Evolutionary conservation across 2,888 invertebrate genomes (phyloP).

Genomic region (Eurytoma adleriae): DNA sequence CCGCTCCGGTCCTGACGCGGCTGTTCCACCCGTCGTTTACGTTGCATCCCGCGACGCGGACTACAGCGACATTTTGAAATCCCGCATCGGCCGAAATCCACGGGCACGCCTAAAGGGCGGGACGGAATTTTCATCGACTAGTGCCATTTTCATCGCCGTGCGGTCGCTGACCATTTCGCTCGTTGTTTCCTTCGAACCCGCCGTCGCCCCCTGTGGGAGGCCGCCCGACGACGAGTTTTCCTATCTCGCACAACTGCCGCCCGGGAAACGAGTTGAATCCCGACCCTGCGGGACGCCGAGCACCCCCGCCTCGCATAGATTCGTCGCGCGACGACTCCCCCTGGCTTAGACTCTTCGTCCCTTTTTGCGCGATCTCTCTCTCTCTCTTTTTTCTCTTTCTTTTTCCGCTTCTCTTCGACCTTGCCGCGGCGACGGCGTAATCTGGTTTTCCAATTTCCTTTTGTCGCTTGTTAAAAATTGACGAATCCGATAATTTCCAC

Average conservation of each 20-base stretch:
- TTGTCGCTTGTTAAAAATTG: too few relatives aligned
- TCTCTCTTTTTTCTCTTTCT: conserved; percentile 20
- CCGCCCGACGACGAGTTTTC: background rate
- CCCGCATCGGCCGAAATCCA: too few relatives aligned
- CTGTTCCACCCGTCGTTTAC: too few relatives aligned
- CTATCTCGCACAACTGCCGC: background rate
- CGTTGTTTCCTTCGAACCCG: conserved; percentile 6
- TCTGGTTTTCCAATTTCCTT: too few relatives aligned
- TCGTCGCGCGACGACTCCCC: background rate
- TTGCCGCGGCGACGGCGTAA: conserved; percentile 27
- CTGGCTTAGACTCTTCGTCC: background rate
- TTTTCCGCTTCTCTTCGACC: conserved; percentile 34
- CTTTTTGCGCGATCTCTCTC: conserved; percentile 2
- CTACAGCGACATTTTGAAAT: too few relatives aligned
- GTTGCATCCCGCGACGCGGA: too few relatives aligned
- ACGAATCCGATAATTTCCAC: too few relatives aligned
- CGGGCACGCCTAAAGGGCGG: too few relatives aligned
- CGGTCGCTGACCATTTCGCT: conserved; percentile 33
- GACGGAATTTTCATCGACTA: too few relatives aligned
- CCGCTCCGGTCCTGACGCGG: too few relatives aligned
- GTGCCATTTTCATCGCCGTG: background rate
- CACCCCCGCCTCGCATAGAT: conserved; percentile 11
- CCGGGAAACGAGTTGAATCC: conserved; percentile 53
- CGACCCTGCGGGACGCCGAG: conserved; percentile 51
- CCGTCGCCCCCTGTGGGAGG: too few relatives aligned